Base-by-base conservation (phyloP, 2,888 invertebrate species). In the Chloroclystis v-ata region DNA sequence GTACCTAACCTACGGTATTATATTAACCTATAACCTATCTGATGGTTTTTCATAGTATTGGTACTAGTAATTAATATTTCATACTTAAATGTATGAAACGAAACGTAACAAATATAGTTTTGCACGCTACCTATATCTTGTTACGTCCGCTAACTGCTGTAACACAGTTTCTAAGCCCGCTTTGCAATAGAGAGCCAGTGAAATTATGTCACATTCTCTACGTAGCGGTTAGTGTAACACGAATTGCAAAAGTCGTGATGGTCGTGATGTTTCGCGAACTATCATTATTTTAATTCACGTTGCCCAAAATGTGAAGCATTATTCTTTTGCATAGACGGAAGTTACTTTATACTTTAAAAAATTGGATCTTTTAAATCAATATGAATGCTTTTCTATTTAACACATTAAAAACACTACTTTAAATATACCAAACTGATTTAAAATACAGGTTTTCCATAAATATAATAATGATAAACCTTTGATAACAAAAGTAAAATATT, bases 191-290 rank as follows among this genome's bases (percentile, higher is more conserved):
- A 59, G 62, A 67, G 63, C 66, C 61, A 65, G 66, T 61, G 60
- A 68, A 71, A 73, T 75, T 76, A 75, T 75, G 76, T 75, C 73
- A 75, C 73, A 74, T 71, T 72, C 67, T 67, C 67, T 61, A 63
- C 64, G 61, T 67, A 70, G 69, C 61, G 63, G 68, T 67, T 69
- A 71, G 60, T 70, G 73, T 71, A 72, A 67, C 69, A 68, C 66
- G 61, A 72, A 74, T 75, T 75, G 72, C 75, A 74, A 74, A 71
- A 74, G 62, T 65, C 61, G 61, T 63, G 63, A 57, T 62, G 65
- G 57, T 63, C 59, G 61, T 60, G 63, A 54, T 60, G 66, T 63
- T 65, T 65, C 60, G 62, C 61, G 60, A 56, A 58, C 54, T 47
- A 57, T 59, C 49, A 53, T 59, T 60, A 57, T 57, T 60, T 56